Base-by-base conservation (phyloP, 2,113 vertebrate genomes). In the Cnemophilus loriae region DNA sequence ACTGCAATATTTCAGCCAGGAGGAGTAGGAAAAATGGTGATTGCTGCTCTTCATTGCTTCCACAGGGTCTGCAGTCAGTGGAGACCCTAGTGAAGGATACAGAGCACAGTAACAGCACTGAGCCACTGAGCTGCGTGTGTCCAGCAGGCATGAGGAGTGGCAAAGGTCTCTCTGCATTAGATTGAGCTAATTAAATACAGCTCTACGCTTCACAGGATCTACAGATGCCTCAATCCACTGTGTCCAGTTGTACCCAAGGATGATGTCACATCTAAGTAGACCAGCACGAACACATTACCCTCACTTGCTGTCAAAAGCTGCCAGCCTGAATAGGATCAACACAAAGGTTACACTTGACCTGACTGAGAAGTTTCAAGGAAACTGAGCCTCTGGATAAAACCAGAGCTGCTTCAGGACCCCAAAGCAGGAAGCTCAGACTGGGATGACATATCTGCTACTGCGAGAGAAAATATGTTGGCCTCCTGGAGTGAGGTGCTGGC, bases 141-240 rank as follows among this genome's bases (percentile, higher is more conserved):
- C 84, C 60, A 84, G 52, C 16, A 64, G 84, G 53, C 50, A 78
- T 0, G 0, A 87, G 37, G n/a, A 47, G 44, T 78, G 73, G 76
- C 76, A 90, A 93, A 95, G 73, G 67, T 84, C 79, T 81, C 68
- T 42, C 59, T 71, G 76, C 79, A 84, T 96, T 84, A 96, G 75
- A 52, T 1, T 90, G 88, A 95, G 74, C 82, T 96, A 60, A 94
- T 96, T 96, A 97, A 94, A 92, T 39, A 84, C 86, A 89, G 37
- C 88, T 61, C 80, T 68, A 11, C 80, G 42, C 68, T 86, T 95
- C 76, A 68, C 69, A 79, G 65, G 76, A 90, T 90, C 73, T 84
- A 61, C 17, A 49, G 67, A 68, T 68, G 64, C 32, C 30, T 60
- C 80, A 73, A 71, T 94, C 79, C n/a, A 68, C 88, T 95, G 84